These are phyloP conservation scores for Ruditapes philippinarum DNA, from an alignment of 1,140 invertebrate species.

Conservation along the genomic window DNA sequence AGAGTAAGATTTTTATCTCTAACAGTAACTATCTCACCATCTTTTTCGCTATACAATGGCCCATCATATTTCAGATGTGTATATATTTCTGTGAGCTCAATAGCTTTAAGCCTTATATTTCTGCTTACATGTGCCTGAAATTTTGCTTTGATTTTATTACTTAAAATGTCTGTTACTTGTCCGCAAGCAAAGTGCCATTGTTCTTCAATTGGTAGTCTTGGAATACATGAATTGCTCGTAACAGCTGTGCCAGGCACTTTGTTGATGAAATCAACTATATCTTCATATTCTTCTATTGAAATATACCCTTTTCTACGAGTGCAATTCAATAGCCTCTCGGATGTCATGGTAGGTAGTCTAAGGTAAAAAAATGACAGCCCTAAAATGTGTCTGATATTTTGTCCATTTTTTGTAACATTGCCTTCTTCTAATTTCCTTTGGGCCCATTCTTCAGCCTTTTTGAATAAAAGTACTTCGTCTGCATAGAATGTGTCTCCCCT, in stretches of 20 bases:
- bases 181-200: neutral
- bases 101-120: neutral
- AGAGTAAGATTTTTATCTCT: neutral
- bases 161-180: neutral
- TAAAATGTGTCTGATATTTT: neutral
- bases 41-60: neutral
- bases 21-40: neutral
- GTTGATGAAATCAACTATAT: neutral
- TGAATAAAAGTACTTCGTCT: slow-evolving; percentile 1
- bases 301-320: neutral
- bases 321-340: neutral
- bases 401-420: neutral
- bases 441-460: neutral
- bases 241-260: neutral
- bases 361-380: neutral
- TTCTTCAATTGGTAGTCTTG: neutral
- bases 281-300: neutral
- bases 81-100: neutral
- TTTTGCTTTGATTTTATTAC: neutral
- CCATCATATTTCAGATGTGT: neutral
- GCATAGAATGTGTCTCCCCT: slow-evolving; percentile 5
- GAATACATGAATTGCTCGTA: neutral
- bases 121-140: neutral
- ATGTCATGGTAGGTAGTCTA: neutral
- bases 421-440: neutral